Conservation (phyloP, 1,140 invertebrate species). For the Babylonia areolata region DNA sequence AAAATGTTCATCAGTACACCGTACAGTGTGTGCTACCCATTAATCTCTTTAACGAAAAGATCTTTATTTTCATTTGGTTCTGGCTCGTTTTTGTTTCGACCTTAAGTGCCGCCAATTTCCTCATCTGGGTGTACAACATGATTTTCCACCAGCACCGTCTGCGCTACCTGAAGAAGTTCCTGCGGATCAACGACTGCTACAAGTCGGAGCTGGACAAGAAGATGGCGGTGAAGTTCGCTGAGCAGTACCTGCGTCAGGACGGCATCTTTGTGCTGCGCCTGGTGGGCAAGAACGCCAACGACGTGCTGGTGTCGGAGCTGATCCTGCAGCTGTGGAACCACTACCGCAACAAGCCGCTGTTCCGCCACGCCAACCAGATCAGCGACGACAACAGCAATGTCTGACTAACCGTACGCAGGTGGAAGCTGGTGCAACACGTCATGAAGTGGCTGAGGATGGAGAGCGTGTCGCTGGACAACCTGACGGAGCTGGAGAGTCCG, state of each 20-base stretch:
- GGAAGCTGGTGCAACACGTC: conserved; percentile 58
- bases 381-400: conserved; percentile 73
- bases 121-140: conserved; percentile 75
- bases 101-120: conserved; percentile 76
- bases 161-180: conserved; percentile 76
- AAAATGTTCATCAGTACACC: conserved; percentile 72
- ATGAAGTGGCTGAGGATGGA: conserved; percentile 54
- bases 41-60: conserved; percentile 80
- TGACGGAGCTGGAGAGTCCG: conserved; percentile 42
- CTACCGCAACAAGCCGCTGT: conserved; percentile 72
- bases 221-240: conserved; percentile 75
- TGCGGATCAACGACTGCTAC: conserved; percentile 74
- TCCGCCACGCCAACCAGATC: conserved; percentile 72
- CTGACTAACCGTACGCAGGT: conserved; percentile 70
- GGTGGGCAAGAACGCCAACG: conserved; percentile 78
- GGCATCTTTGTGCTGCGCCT: conserved; percentile 78
- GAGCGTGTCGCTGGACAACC: conserved; percentile 48
- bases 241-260: conserved; percentile 78
- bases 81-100: conserved; percentile 79
- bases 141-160: conserved; percentile 73
- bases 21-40: conserved; percentile 79
- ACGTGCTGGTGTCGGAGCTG: conserved; percentile 78
- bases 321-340: conserved; percentile 77
- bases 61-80: conserved; percentile 80
- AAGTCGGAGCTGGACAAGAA: conserved; percentile 73